Conservation (phyloP, 2,888 invertebrate species). For the Hymenopus coronatus region DNA sequence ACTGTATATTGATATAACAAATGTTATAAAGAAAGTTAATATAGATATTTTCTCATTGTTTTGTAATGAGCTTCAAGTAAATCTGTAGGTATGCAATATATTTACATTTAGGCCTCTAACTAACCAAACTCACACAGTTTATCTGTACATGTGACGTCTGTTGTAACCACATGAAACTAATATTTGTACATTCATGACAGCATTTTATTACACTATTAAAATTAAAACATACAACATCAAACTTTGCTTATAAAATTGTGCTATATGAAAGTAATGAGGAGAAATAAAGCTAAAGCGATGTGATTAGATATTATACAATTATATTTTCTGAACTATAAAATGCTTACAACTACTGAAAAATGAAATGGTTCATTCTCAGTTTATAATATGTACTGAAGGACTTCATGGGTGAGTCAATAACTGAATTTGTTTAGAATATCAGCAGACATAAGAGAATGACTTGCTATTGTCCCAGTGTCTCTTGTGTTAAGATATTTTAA, state of each 20-base stretch:
- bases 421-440: background rate
- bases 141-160: background rate
- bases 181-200: constrained; percentile 13
- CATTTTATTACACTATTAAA: constrained; percentile 2
- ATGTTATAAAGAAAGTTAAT: background rate
- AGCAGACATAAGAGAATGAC: background rate
- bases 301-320: background rate
- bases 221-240: background rate
- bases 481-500: background rate
- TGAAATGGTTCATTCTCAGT: background rate
- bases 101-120: constrained; percentile 12
- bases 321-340: background rate
- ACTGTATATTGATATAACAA: background rate
- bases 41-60: background rate
- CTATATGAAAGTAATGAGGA: background rate
- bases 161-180: background rate
- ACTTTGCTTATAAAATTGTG: background rate
- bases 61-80: background rate
- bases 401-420: background rate
- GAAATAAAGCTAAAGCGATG: background rate
- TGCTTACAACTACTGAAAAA: background rate
- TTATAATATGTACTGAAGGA: background rate
- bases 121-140: background rate
- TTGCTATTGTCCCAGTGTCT: background rate
- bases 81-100: background rate